Evolutionary conservation across 2,113 vertebrate species (phyloP), one percentile per base, ranked within the genome.

Genomic region (Columbina picui): DNA sequence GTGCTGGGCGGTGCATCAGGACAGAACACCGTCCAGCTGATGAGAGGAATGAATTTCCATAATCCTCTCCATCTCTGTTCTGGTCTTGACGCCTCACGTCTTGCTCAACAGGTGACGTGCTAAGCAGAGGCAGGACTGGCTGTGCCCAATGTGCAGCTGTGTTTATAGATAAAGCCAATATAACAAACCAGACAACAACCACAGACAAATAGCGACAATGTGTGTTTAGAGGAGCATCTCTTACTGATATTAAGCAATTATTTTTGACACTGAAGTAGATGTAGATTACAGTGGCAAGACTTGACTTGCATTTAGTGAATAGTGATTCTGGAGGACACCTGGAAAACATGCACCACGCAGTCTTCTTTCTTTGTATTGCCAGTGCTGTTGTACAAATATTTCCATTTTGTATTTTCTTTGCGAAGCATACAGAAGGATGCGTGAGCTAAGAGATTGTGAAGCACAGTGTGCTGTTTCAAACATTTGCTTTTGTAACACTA

Each of bases 351-450:
- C 26, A 25, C 41, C 52, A 2, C 36, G 53, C 59, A 41, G 29
- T 6, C 15, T 71, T 75, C 19, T 38, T 38, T 29, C n/a, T 75
- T 38, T 34, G 39, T 39, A 49, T 53, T 79, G 61, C 32, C 21
- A n/a, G 27, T 63, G 20, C 50, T 89, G 50, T 52, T 39, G 34
- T n/a, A 26, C 49, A 89, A 41, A 84, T 84, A 43, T 71, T 91
- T 55, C 41, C 4, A 21, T 70, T 85, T 53, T 87, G 38, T 76
- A 21, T 89, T 89, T 84, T 53, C 65, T 70, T 70, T 94, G 71
- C 15, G 1, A 71, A 64, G 47, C 47, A 61, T 52, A 43, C 25
- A 60, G 59, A 43, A 86, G 27, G 80, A n/a, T 39, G 26, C 30
- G 4, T 7, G 39, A 69, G 30, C 87, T 69, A 60, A 23, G 36